These are phyloP conservation scores for Opisthocomus hoazin DNA, from an alignment of 2,113 vertebrate genomes.

Conservation along the genomic window DNA sequence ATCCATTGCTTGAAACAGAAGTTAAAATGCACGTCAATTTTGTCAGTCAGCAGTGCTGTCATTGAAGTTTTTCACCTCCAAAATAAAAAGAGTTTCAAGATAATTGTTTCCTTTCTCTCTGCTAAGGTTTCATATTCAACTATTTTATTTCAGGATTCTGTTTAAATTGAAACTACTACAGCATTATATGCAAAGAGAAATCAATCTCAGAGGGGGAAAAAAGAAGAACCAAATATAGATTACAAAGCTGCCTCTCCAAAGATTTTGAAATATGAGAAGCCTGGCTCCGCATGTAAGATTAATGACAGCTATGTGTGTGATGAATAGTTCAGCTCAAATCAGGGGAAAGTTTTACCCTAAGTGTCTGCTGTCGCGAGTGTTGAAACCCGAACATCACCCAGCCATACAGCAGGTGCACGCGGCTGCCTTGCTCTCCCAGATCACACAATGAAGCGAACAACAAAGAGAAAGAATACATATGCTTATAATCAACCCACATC, in stretches of 20 bases:
- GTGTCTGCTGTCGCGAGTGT: not conserved
- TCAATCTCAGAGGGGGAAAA: conserved; percentile 66
- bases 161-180: conserved; percentile 79
- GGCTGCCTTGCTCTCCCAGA: not conserved
- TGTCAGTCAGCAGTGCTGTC: not conserved
- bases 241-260: conserved; percentile 73
- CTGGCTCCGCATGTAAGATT: conserved; percentile 75
- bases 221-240: conserved; percentile 74
- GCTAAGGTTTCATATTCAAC: conserved; percentile 63
- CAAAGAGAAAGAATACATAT: not conserved
- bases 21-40: conserved; percentile 27
- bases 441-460: not conserved
- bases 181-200: conserved; percentile 78
- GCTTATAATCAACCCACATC: conserved; percentile 10
- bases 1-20: conserved; percentile 27
- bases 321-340: conserved; percentile 54
- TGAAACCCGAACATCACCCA: not conserved
- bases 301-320: conserved; percentile 67
- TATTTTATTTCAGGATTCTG: conserved; percentile 68
- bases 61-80: conserved; percentile 10
- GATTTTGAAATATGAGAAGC: conserved; percentile 73
- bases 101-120: conserved; percentile 64
- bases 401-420: not conserved
- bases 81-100: conserved; percentile 7
- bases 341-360: conserved; percentile 26